Conservation (phyloP, 1,140 invertebrate genomes). For the Pogonus chalceus region DNA sequence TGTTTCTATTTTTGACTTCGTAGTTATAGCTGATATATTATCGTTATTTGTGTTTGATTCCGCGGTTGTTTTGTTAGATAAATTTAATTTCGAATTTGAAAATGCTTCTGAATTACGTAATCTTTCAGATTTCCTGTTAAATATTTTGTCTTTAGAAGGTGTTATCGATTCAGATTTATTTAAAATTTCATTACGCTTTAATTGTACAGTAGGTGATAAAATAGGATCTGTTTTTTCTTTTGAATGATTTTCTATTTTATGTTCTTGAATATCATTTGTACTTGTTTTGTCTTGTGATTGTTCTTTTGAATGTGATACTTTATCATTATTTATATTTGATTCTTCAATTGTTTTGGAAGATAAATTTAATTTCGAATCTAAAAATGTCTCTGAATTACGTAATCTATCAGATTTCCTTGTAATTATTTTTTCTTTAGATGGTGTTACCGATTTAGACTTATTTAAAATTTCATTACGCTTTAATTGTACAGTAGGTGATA, state of each 20-base stretch:
- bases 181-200: too few relatives aligned
- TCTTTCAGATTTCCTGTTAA: background rate
- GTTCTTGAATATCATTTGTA: too few relatives aligned
- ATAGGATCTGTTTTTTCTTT: background rate
- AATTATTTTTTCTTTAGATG: too few relatives aligned
- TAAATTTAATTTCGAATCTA: background rate
- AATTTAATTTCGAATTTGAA: background rate
- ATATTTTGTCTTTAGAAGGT: too few relatives aligned
- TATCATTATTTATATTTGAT: background rate
- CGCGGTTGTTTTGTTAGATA: background rate
- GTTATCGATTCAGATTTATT: too few relatives aligned
- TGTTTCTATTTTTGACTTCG: background rate
- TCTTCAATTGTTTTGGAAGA: background rate
- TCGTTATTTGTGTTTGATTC: background rate
- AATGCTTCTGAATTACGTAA: background rate
- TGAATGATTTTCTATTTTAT: too few relatives aligned
- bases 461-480: too few relatives aligned
- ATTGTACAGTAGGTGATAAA: background rate
- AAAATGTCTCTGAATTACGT: background rate
- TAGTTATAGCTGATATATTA: background rate
- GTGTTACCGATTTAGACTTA: too few relatives aligned
- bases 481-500: too few relatives aligned
- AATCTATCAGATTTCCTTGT: too few relatives aligned
- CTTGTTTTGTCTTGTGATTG: background rate
- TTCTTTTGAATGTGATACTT: background rate